Base-by-base conservation (phyloP, 2,113 vertebrate genomes). In the Hassar affinis region DNA sequence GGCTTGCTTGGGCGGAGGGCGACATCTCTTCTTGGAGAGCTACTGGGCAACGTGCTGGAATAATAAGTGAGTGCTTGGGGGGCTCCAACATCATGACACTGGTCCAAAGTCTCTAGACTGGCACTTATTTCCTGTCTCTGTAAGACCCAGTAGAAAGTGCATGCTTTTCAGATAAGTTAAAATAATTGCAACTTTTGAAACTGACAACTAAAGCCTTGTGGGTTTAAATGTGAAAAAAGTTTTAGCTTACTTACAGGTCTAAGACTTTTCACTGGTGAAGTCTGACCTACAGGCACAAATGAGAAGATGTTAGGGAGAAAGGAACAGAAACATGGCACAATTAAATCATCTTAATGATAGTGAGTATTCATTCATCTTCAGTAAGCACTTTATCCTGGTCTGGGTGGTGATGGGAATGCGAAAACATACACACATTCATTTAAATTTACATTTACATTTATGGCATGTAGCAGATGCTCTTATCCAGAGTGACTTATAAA, bases 1-100 rank as follows among this genome's bases (percentile, higher is more conserved):
- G 97, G 97, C 59, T 96, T 98, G 92, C 96, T 90, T 92, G 98
- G 99, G 85, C 98, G 95, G 85, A 97, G 96, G 0, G 96, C 96
- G 4, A 96, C 94, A 85, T 98, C 97, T 42, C 95, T 92, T 86
- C 97, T 99, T 15, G 97, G 97, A 35, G 97, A 99, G 66, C 93
- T 93, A 2, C 96, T 92, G 42, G 93, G 91, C 78, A 95, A 87
- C 66, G 93, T 93, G 88, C 91, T 92, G 81, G 94, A 91, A 0
- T 95, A 94, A 80, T 96, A 95, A 1, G 96, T 94, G 89, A 97
- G 93, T 0, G 95, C 95, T 87, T 95, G 95, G 0, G 95, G 95
- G 27, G 94, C 79, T 83, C 69, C 71, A 92, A 57, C 78, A 90
- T 96, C 94, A 0, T 87, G 84, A 64, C 86, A 82, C 4, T 59